phyloP scores from a whole-genome alignment of 2,113 vertebrate species.

The Turnix velox region DNA sequence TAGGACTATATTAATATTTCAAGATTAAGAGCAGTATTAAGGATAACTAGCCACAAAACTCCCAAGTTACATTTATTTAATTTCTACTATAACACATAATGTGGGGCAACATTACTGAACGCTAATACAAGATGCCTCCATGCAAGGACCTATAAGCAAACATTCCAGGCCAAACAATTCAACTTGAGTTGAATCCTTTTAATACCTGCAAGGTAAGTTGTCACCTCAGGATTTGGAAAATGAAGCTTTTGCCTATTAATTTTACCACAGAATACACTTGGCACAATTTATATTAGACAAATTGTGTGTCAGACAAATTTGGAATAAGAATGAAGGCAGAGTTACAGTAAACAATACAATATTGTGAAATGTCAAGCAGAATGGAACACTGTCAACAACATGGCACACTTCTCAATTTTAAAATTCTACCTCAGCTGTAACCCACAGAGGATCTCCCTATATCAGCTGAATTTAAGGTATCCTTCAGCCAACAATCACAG shows the following conservation, averaged over 20 bases:
- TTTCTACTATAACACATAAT: background rate
- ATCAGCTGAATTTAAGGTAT: background rate
- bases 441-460: background rate
- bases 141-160: background rate
- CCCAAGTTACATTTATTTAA: background rate
- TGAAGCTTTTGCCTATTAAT: background rate
- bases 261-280: background rate
- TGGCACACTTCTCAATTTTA: too few species aligned
- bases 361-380: too few species aligned
- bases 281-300: background rate
- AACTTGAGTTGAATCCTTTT: background rate
- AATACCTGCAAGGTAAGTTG: accelerated
- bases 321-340: background rate
- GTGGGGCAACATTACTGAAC: background rate
- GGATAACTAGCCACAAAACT: background rate
- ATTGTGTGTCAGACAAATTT: background rate
- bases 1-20: background rate
- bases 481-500: background rate
- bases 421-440: background rate
- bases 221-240: background rate
- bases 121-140: background rate
- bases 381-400: too few species aligned
- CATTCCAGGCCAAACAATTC: background rate
- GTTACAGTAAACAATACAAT: background rate
- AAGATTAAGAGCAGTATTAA: background rate